These are phyloP conservation scores for Nothura maculosa DNA, from an alignment of 2,797 vertebrate genomes.

Conservation along the genomic window DNA sequence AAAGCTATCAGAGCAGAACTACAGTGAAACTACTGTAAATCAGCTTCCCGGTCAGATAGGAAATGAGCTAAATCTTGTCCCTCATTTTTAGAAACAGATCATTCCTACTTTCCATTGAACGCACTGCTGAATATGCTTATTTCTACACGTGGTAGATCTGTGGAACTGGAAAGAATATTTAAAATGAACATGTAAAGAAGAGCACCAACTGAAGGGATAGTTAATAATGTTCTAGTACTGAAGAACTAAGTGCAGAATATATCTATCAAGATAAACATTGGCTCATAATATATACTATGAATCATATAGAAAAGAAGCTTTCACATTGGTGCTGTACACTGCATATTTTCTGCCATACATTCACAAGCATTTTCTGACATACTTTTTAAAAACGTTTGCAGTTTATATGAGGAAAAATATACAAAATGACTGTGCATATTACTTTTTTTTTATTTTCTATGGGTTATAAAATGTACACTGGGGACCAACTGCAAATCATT, in stretches of 20 bases:
- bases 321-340: background rate
- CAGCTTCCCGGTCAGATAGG: background rate
- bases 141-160: background rate
- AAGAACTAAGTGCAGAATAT: background rate
- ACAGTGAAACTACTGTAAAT: background rate
- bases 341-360: background rate
- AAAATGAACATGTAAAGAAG: background rate
- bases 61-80: background rate
- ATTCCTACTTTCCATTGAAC: background rate
- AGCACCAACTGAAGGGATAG: background rate
- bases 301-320: background rate
- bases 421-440: slow-evolving; percentile 41
- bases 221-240: background rate
- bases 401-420: slow-evolving; percentile 37
- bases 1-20: background rate
- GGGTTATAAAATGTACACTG: slow-evolving; percentile 6
- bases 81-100: background rate
- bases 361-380: background rate
- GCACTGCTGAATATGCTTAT: background rate
- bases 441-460: slow-evolving; percentile 56
- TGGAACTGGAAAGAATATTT: background rate
- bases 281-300: background rate
- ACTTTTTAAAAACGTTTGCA: slow-evolving; percentile 35
- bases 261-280: background rate
- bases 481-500: slow-evolving; percentile 41